Evolutionary conservation across 1,140 invertebrate species (phyloP), one percentile per base, ranked within the genome.

Genomic region (Trichonephila inaurata): DNA sequence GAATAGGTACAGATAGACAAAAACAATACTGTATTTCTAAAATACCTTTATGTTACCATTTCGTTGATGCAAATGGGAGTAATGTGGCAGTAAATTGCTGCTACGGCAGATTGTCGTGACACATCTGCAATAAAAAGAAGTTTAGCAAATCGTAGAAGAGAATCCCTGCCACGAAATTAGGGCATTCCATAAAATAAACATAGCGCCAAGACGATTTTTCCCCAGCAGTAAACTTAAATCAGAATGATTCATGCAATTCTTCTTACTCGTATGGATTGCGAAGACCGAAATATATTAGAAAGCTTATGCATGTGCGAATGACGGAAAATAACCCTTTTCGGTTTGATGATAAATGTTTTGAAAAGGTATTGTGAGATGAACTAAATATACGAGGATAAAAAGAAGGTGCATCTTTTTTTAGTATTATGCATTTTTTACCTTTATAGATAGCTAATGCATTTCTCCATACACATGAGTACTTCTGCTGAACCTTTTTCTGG

Each of bases 171-270:
- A 18, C n/a, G 64, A 89, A 89, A 89, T 89, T 77, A 89, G 66
- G 40, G n/a, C 88, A 21, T 24, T 10, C 64, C 88, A 89, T 89
- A 89, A 89, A 89, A 89, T 69, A 77, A 89, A 89, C 88, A 89
- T 58, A 58, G 40, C 14, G 24, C 24, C 10, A 1, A 77, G 72
- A 77, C 72, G 72, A 77, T 77, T 89, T 89, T 89, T 77, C 88
- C 33, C 58, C 10, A 60, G 64, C 66, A 69, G 64, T 89, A 89
- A 89, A 89, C 88, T 89, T 89, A 89, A 89, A 89, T 72, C 88
- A 69, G 64, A 72, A 89, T 89, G 64, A 89, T 89, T 19, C 40
- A 89, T 64, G 33, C 40, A 16, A 24, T 44, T 51, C n/a, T 24
- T 51, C 18, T 61, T 89, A 12, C 21, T 40, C 19, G 40, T 77